phyloP scores from a whole-genome alignment of 2,888 invertebrate species.

The Clostera curtula region DNA sequence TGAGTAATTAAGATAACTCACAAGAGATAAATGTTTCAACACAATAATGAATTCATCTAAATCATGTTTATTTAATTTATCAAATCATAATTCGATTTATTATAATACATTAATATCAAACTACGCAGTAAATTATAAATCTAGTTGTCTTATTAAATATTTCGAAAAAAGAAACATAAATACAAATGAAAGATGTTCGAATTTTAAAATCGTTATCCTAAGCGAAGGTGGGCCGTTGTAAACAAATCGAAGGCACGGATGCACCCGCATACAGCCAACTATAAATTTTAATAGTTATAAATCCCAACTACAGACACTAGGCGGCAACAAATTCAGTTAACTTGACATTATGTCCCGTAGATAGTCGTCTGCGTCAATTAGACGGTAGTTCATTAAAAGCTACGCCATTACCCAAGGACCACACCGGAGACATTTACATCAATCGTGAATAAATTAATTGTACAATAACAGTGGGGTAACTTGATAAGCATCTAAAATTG shows the following conservation, averaged over 20 bases:
- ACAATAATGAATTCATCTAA: no score
- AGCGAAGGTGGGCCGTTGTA: conserved; percentile 17
- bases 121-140: no score
- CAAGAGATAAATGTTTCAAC: no score
- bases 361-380: conserved; percentile 45
- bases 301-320: conserved; percentile 19
- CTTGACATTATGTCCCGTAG: conserved; percentile 36
- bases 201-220: no score
- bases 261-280: conserved; percentile 28
- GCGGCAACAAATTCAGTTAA: conserved; percentile 45
- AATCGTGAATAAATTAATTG: no score
- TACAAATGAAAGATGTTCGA: no score
- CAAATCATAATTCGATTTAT: no score
- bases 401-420: conserved; percentile 21
- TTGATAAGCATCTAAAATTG: conserved; percentile 6
- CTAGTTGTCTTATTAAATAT: no score
- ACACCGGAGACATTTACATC: conserved; percentile 26
- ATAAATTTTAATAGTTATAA: conserved; percentile 32
- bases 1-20: conserved; percentile 37
- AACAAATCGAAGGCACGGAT: conserved; percentile 12
- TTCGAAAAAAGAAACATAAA: no score
- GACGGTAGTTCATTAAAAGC: conserved; percentile 34
- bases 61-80: no score
- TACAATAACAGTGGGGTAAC: no score
- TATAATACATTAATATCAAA: no score